Evolutionary conservation across 2,888 invertebrate species (phyloP).

Genomic region (Hirtodrosophila duncani): DNA sequence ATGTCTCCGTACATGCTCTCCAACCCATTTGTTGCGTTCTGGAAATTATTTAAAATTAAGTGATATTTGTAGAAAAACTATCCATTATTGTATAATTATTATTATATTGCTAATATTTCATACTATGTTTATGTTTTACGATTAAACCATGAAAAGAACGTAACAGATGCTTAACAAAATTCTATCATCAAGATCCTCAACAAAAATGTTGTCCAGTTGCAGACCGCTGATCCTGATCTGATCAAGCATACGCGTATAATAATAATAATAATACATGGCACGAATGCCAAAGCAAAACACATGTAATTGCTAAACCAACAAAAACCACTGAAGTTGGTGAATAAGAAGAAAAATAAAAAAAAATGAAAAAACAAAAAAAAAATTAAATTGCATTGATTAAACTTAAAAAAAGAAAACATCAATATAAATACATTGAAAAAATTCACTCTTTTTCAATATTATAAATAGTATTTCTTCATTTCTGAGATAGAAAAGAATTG

Average conservation of each 20-base stretch:
- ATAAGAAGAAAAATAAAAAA: too few relatives aligned
- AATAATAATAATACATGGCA: too few relatives aligned
- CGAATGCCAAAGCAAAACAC: too few relatives aligned
- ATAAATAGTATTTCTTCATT: constrained; percentile 36
- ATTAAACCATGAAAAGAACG: constrained; percentile 54
- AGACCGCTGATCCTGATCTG: constrained; percentile 46
- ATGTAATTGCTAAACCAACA: too few relatives aligned
- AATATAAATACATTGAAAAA: not conserved
- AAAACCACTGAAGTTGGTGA: too few relatives aligned
- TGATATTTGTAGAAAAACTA: constrained; percentile 68
- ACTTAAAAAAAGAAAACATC: not conserved
- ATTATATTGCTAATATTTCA: constrained; percentile 64
- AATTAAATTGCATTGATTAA: constrained; percentile 30
- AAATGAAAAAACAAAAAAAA: constrained; percentile 29
- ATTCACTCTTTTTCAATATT: too few relatives aligned
- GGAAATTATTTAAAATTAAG: constrained; percentile 74
- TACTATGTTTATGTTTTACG: constrained; percentile 61
- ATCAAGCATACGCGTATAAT: too few relatives aligned
- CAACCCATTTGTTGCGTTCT: constrained; percentile 69
- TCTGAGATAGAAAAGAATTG: constrained; percentile 36
- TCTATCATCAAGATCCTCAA: constrained; percentile 53
- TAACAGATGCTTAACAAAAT: constrained; percentile 49
- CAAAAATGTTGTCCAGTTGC: constrained; percentile 32
- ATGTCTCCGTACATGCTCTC: constrained; percentile 35
- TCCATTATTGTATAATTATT: constrained; percentile 69